Conservation (phyloP, 2,113 vertebrate species). For the Oreochromis niloticus region DNA sequence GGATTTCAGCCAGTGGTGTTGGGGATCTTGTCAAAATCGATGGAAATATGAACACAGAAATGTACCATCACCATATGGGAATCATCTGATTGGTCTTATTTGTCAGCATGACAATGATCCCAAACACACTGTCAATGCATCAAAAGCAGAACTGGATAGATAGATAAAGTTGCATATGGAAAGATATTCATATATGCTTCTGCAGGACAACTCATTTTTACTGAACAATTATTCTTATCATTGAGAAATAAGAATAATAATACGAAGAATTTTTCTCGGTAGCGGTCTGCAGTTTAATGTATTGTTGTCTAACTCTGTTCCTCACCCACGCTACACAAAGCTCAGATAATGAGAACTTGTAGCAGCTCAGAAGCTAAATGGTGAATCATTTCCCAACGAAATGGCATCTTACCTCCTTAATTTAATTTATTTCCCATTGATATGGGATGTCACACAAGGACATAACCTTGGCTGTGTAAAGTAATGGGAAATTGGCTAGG, state of each 20-base stretch:
- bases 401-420: neutral
- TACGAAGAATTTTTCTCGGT: fast-evolving
- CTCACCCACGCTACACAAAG: neutral
- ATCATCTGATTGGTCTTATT: neutral
- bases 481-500: neutral
- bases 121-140: neutral
- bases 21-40: neutral
- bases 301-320: neutral
- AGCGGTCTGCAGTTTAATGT: neutral
- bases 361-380: neutral
- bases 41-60: neutral
- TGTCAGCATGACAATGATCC: neutral
- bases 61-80: neutral
- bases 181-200: neutral
- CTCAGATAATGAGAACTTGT: neutral
- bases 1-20: neutral
- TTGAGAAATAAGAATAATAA: neutral
- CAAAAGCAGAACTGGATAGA: neutral
- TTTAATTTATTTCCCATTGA: constrained; percentile 7
- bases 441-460: neutral
- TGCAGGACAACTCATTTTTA: neutral
- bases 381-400: neutral
- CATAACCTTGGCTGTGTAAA: neutral
- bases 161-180: neutral
- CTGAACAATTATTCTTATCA: neutral